phyloP scores from a whole-genome alignment of 2,113 vertebrate species.

The Heterotis niloticus region DNA sequence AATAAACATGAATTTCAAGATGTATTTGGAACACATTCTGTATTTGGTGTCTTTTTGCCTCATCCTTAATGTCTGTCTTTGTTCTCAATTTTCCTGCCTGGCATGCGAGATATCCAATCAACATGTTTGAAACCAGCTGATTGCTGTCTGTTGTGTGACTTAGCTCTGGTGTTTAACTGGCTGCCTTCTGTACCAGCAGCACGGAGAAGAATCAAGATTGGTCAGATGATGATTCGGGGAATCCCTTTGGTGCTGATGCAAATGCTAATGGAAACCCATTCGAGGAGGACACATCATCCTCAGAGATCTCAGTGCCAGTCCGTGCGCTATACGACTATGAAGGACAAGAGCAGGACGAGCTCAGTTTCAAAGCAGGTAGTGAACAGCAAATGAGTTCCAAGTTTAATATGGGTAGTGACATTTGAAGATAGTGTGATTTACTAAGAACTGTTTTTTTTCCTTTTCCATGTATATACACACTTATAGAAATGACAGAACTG shows the following conservation, averaged over 20 bases:
- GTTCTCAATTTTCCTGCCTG: slow-evolving; percentile 29
- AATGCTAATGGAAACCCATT: slow-evolving; percentile 91
- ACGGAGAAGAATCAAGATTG: slow-evolving; percentile 81
- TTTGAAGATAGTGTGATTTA: background rate
- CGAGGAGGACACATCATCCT: slow-evolving; percentile 75
- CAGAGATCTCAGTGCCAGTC: slow-evolving; percentile 72
- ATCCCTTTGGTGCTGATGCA: slow-evolving; percentile 81
- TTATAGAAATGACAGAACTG: too few species aligned
- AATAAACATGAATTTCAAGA: background rate
- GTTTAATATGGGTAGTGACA: background rate
- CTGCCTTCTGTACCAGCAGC: slow-evolving; percentile 57
- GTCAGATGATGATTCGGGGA: slow-evolving; percentile 87
- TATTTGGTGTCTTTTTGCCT: slow-evolving; percentile 26
- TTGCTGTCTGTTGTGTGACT: slow-evolving; percentile 12
- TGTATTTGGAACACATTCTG: slow-evolving; percentile 24
- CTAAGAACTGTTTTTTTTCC: too few species aligned
- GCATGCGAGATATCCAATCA: slow-evolving; percentile 35
- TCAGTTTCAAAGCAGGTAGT: slow-evolving; percentile 90
- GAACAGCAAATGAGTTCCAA: background rate
- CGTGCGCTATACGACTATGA: slow-evolving; percentile 92
- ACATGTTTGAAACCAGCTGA: background rate
- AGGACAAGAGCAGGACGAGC: slow-evolving; percentile 93
- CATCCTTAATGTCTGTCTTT: background rate
- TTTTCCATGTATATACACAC: too few species aligned
- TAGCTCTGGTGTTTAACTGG: slow-evolving; percentile 17